Evolutionary conservation across 2,888 invertebrate genomes (phyloP), one percentile per base, ranked within the genome.

Genomic region (Acheta domesticus): DNA sequence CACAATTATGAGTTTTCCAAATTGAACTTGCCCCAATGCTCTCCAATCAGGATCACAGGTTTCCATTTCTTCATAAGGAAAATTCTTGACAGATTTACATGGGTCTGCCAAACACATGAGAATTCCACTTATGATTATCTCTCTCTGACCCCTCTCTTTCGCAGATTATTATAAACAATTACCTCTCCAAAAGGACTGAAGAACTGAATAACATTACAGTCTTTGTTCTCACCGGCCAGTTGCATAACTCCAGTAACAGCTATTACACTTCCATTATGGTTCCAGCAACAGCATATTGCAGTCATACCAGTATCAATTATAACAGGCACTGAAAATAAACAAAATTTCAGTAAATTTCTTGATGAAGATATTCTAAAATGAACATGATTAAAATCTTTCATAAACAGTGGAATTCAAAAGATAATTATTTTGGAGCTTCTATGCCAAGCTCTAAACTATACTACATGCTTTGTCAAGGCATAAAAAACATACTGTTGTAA

Each of bases 141-240:
- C 36, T 8, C 36, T 36, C 36, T 8, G 36, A 36, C 8, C 36
- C 36, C 36, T 36, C 8, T 8, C 3, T 36, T 36, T 3, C 36
- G 8, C 36, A 36, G 36, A 36, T 5, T 36, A 36, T 36, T 36
- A 36, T 8, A 36, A 36, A 36, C 36, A 36, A 62, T 83, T 87
- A 95, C 94, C 88, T 94, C 93, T 81, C 98, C 98, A 87, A 92
- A 92, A 0, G 96, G 93, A 79, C 92, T 93, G 85, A 96, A 96
- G 87, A 99, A 98, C 85, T 95, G 94, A 3, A 99, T 93, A 16
- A 94, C 92, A 86, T 98, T 98, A 1, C 89, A 90, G 84, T 89
- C 91, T 79, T 91, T 90, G n/a, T 88, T 88, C 16, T 89, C 89
- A 79, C 91, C 90, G 11, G 86, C 85, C 80, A 89, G 88, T 79